Base-by-base conservation (phyloP, 2,888 invertebrate genomes). In the Parnassius glacialis region DNA sequence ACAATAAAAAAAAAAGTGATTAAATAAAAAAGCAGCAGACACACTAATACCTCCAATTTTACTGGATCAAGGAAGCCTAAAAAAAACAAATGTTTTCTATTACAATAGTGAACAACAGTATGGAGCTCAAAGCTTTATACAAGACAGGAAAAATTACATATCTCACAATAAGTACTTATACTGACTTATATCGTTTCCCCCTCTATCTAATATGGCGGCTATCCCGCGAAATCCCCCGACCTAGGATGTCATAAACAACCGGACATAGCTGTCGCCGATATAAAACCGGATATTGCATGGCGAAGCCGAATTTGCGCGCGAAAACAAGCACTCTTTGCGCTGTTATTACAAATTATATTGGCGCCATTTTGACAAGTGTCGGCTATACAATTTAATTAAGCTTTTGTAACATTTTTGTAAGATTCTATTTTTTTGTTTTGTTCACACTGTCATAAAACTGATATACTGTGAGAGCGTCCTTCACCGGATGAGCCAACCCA, bases 261-360 rank as follows among this genome's bases (percentile, higher is more conserved):
- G 57, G 57, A 65, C 59, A 62, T 56, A 53, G 54, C 57, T 52
- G 60, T 42, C 52, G 60, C 62, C 54, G 50, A 57, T 47, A 57
- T 64, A 64, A 34, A 60, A 71, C 73, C 70, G 76, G 73, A 70
- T 76, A 74, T 70, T 70, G 59, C 70, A 71, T 67, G 67, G 64
- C 67, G 64, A 72, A 70, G 68, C 68, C 69, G 75, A 72, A 70
- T 76, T 73, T 72, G 71, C 67, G 67, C 68, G 69, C 63, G 70
- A 77, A 74, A 75, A 74, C 71, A 74, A 72, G 68, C 71, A 67
- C 61, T 68, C 68, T 67, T 57, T 59, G 50, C 48, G 47, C 11
- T 43, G 62, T 53, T 57, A 61, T 61, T 62, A 57, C 62, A 53
- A 62, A 57, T 62, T 53, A 67, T 66, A 63, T 59, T 61, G 60